Conservation (phyloP, 1,140 invertebrate species). For the Antheraea mylitta region DNA sequence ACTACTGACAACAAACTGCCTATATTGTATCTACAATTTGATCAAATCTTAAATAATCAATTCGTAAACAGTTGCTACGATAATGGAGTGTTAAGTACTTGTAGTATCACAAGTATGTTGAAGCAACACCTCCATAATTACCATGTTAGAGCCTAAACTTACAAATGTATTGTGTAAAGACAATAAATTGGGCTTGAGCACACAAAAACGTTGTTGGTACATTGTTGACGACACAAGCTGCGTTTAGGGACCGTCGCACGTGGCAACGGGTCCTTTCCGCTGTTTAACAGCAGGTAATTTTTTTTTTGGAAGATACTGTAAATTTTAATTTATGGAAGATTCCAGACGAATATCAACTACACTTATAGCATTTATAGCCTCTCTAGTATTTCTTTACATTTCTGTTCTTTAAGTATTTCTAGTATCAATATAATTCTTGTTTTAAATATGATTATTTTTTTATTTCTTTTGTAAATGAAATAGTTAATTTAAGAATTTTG, state of each 20-base stretch:
- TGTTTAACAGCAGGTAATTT: conserved; percentile 64
- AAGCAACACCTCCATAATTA: conserved; percentile 9
- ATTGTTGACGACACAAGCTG: conserved; percentile 41
- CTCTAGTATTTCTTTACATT: no score
- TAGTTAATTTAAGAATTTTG: no score
- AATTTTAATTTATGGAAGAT: conserved; percentile 58
- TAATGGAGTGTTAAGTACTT: conserved; percentile 1
- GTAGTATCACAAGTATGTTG: background rate
- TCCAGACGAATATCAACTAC: conserved; percentile 36
- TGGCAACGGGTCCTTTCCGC: conserved; percentile 68
- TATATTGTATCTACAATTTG: background rate
- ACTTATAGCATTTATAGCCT: background rate
- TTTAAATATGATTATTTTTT: no score
- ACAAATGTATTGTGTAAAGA: conserved; percentile 24
- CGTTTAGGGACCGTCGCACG: conserved; percentile 49
- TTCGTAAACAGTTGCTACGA: background rate
- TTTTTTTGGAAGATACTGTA: conserved; percentile 50
- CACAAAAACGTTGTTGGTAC: conserved; percentile 27
- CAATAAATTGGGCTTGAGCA: conserved; percentile 22
- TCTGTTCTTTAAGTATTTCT: no score
- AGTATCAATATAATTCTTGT: no score
- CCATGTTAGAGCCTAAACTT: conserved; percentile 17
- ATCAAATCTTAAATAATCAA: background rate
- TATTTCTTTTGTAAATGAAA: no score
- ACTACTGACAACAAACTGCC: no score